Percentiles rank a stretch among this genome's conserved stretches.
These are phyloP conservation scores for Athripsodes cinereus DNA, from an alignment of 2,888 invertebrate genomes.

Conservation along the genomic window DNA sequence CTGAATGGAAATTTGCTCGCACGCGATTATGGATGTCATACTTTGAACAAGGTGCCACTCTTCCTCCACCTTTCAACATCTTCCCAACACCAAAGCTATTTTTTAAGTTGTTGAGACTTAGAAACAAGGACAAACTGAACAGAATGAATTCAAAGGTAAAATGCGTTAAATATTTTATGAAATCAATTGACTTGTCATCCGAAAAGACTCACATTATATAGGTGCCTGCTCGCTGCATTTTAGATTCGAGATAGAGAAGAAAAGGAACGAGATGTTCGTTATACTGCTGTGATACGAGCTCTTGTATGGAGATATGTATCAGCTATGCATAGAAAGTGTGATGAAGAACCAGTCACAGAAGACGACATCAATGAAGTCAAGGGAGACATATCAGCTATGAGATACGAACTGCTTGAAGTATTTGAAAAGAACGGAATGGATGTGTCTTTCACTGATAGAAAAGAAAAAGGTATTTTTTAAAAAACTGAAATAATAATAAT, in stretches of 20 bases:
- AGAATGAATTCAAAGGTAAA: slow-evolving; percentile 51
- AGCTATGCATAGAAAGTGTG: slow-evolving; percentile 75
- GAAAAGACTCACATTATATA: no score
- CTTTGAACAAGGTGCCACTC: slow-evolving; percentile 85
- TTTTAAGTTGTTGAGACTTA: slow-evolving; percentile 58
- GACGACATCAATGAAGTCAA: slow-evolving; percentile 93
- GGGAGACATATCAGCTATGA: slow-evolving; percentile 85
- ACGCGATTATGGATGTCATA: slow-evolving; percentile 94
- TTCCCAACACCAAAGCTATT: slow-evolving; percentile 81
- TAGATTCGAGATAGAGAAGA: slow-evolving; percentile 54
- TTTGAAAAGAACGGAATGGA: slow-evolving; percentile 85
- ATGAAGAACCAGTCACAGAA: slow-evolving; percentile 83
- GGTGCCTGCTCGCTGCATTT: no score
- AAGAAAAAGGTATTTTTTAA: slow-evolving; percentile 72
- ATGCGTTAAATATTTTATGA: no score
- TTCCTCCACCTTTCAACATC: slow-evolving; percentile 92
- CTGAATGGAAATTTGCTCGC: slow-evolving; percentile 95
- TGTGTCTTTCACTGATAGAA: slow-evolving; percentile 64
- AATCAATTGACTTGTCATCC: no score
- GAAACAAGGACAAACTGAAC: slow-evolving; percentile 51
- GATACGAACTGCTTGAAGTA: slow-evolving; percentile 87
- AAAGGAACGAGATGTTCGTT: slow-evolving; percentile 62
- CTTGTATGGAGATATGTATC: slow-evolving; percentile 90
- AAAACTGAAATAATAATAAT: no score
- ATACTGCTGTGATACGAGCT: slow-evolving; percentile 80